These are phyloP conservation scores for Fundulus diaphanus DNA, from an alignment of 2,797 vertebrate species.

Conservation along the genomic window DNA sequence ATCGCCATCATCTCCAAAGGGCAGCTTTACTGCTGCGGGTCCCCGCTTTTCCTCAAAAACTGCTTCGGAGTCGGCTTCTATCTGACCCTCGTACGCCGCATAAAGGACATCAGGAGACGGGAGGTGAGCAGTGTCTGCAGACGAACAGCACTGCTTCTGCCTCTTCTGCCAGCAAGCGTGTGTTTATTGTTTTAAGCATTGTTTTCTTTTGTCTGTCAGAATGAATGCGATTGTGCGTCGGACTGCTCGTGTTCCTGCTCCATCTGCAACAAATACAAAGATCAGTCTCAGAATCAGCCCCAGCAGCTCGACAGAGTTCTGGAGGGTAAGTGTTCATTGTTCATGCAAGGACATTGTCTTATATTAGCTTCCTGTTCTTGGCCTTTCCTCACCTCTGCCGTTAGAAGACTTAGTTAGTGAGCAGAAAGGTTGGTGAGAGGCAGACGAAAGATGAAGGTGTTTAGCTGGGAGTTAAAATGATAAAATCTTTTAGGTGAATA, in stretches of 20 bases:
- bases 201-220: conserved; percentile 62
- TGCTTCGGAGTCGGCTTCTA: conserved; percentile 96
- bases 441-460: background rate
- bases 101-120: conserved; percentile 75
- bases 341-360: background rate
- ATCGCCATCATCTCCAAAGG: conserved; percentile 96
- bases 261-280: conserved; percentile 83
- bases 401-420: background rate
- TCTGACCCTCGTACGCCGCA: conserved; percentile 89
- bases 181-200: conserved; percentile 10
- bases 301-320: conserved; percentile 78
- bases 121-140: conserved; percentile 66
- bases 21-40: conserved; percentile 91
- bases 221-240: conserved; percentile 87
- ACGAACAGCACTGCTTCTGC: conserved; percentile 1
- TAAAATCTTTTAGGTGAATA: no score
- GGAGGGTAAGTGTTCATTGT: conserved; percentile 83
- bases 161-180: background rate
- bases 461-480: background rate
- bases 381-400: background rate
- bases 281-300: conserved; percentile 66
- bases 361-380: background rate
- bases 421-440: background rate
- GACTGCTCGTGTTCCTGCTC: conserved; percentile 88
- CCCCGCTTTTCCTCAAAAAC: conserved; percentile 95